Conservation (phyloP, 35 echinoderm and acorn worm genomes). For the Strongylocentrotus purpuratus region DNA sequence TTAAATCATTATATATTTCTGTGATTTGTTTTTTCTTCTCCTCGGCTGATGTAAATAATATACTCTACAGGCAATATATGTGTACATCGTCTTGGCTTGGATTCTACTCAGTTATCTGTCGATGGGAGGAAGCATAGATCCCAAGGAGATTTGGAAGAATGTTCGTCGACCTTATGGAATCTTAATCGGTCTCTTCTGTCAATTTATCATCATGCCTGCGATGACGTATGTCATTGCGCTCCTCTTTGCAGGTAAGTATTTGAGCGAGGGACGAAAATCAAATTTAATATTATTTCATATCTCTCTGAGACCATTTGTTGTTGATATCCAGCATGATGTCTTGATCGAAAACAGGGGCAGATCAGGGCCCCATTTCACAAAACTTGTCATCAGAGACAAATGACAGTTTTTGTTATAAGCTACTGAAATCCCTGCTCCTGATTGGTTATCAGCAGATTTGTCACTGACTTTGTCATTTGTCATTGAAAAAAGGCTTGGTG, state of each 20-base stretch:
- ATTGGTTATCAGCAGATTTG: no score
- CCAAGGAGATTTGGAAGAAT: constrained; percentile 44
- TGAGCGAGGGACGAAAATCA: no score
- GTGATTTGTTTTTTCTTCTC: background rate
- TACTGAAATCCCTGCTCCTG: no score
- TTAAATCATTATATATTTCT: background rate
- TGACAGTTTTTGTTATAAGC: no score
- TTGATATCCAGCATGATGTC: no score
- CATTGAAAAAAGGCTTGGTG: no score
- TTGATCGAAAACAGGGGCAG: no score
- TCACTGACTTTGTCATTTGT: no score
- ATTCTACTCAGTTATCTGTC: constrained; percentile 61
- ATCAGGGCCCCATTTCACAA: no score
- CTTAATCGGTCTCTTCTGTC: constrained; percentile 72
- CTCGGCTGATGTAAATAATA: background rate
- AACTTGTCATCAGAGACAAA: no score
- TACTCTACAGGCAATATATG: constrained; percentile 25
- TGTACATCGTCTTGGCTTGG: constrained; percentile 55
- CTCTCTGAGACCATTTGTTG: no score
- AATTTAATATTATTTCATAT: no score
- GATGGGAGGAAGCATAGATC: constrained; percentile 65
- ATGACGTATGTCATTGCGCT: constrained; percentile 55
- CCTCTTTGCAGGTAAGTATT: background rate
- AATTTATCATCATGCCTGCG: constrained; percentile 83
- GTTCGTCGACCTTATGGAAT: constrained; percentile 72